Base-by-base conservation (phyloP, 1,140 invertebrate species). In the Formica selysi region DNA sequence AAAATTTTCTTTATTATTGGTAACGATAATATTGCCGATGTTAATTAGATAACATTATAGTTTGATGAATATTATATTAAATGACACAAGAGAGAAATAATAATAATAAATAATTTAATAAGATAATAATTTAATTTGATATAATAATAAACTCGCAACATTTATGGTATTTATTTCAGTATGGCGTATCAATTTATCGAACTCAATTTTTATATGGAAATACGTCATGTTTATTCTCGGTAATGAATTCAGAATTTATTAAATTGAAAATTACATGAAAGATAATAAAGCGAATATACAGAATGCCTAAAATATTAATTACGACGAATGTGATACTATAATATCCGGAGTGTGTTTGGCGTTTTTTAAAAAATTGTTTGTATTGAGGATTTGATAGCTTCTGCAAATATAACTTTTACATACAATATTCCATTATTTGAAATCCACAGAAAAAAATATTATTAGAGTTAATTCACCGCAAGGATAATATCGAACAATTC, bases 401-500 rank as follows among this genome's bases (percentile, higher is more conserved):
- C 61, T 76, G 16, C 38, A 48, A 65, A 67, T 41, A 48, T 41
- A 78, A 65, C 74, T n/a, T 78, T 65, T 8, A 0, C 59, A 78
- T 26, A 19, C 32, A 79, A 54, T 44, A 26, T 70, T 51, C 64
- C 13, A 41, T 64, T 76, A 38, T 64, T 26, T 10, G 16, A 19
- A 64, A 16, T 62, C 0, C 4, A 76, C 22, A 16, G 44, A 67
- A 38, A 68, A 79, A 78, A 48, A 65, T 48, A 64, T 74, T n/a
- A 57, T 79, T 51, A 76, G 22, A 62, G 41, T 51, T 65, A 51
- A n/a, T 68, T 54, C 76, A 51, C 76, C 64, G 44, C 64, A 38
- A 44, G 44, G n/a, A 44, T 70, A 80, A 80, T 57, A 80, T 79
- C 44, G 76, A 13, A 54, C 41, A n/a, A 67, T 79, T 67, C 54